These are phyloP conservation scores for Maconellicoccus hirsutus DNA, from an alignment of 1,140 invertebrate species.

Conservation along the genomic window DNA sequence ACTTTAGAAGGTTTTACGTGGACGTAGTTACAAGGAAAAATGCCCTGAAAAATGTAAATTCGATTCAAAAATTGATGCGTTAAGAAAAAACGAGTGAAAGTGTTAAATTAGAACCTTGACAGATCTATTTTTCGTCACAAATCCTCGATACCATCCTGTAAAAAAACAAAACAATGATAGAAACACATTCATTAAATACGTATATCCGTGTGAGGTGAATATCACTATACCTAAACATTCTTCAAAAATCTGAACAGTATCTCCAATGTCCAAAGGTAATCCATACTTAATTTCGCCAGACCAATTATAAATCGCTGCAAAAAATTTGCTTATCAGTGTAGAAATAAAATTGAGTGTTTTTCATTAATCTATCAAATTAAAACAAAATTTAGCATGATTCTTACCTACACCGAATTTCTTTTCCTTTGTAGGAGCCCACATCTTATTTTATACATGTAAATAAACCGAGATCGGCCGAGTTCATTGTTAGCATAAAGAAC, in stretches of 20 bases:
- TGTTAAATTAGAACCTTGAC: slow-evolving; percentile 44
- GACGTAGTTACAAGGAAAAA: slow-evolving; percentile 69
- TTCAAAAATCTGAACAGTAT: slow-evolving; percentile 80
- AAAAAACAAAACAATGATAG: slow-evolving; percentile 31
- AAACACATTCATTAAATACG: background rate
- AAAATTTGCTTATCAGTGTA: background rate
- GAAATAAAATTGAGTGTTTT: background rate
- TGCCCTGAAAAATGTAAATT: slow-evolving; percentile 43
- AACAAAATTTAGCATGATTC: slow-evolving; percentile 31
- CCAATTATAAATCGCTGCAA: slow-evolving; percentile 80
- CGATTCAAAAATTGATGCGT: too few relatives aligned
- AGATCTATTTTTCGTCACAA: slow-evolving; percentile 61
- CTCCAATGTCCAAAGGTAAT: slow-evolving; percentile 73
- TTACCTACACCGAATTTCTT: slow-evolving; percentile 53
- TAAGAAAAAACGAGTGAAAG: too few relatives aligned
- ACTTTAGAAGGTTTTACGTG: slow-evolving; percentile 63
- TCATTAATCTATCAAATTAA: too few relatives aligned
- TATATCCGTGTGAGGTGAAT: background rate
- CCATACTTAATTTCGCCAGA: slow-evolving; percentile 67
- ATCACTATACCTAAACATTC: slow-evolving; percentile 56
- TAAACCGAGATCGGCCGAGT: background rate
- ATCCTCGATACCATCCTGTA: slow-evolving; percentile 78
- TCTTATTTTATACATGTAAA: slow-evolving; percentile 30
- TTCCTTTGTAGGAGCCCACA: slow-evolving; percentile 50
- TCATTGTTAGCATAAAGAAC: background rate